phyloP scores from a whole-genome alignment of 2,888 invertebrate species.

The Petrolisthes manimaculis region DNA sequence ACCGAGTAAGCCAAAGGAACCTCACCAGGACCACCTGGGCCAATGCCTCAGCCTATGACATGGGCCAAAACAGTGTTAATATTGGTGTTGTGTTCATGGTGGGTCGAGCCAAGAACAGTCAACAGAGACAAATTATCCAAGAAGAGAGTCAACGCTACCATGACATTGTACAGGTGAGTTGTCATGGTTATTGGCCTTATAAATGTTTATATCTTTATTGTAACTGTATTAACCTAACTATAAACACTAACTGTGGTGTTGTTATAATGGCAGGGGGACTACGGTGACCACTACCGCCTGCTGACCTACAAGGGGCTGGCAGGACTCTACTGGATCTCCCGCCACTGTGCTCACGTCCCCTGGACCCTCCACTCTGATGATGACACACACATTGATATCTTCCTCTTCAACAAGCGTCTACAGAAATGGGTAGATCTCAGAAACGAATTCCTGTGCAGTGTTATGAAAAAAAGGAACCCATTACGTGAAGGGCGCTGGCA shows the following conservation, averaged over 20 bases:
- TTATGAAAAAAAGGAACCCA: neutral
- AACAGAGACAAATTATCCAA: constrained; percentile 20
- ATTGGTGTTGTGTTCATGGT: constrained; percentile 41
- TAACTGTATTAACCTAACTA: too few relatives aligned
- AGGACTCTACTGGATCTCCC: constrained; percentile 66
- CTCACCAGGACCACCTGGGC: constrained; percentile 43
- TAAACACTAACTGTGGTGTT: neutral
- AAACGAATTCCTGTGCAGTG: constrained; percentile 27
- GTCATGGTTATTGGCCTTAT: neutral
- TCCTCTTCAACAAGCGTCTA: constrained; percentile 20
- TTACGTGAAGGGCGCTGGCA: constrained; percentile 68
- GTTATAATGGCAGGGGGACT: constrained; percentile 57
- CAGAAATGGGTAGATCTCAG: constrained; percentile 5
- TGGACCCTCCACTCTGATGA: constrained; percentile 67
- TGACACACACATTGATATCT: constrained; percentile 66
- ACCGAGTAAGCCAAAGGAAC: constrained; percentile 19
- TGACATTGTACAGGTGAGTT: constrained; percentile 46
- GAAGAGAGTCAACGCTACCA: constrained; percentile 33
- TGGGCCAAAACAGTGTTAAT: neutral
- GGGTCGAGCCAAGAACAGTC: constrained; percentile 23
- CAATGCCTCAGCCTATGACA: neutral
- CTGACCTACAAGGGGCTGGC: constrained; percentile 67
- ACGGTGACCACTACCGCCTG: constrained; percentile 66
- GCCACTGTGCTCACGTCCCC: constrained; percentile 60
- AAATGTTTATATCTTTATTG: too few relatives aligned